Evolutionary conservation across 2,113 vertebrate species (phyloP).

Genomic region (Laticauda colubrina): DNA sequence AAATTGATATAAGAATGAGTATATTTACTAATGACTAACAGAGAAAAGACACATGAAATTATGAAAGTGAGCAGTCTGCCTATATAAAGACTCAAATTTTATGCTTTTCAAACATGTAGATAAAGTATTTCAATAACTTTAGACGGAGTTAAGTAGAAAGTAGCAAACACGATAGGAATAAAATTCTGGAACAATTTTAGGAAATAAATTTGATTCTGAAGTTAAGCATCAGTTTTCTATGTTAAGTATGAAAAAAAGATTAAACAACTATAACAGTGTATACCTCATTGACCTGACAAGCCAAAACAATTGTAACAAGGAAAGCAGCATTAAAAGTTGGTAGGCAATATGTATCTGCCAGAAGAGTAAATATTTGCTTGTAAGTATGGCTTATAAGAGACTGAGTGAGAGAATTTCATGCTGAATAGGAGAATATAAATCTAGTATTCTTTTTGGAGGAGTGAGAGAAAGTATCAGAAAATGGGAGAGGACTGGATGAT

Average conservation of each 20-base stretch:
- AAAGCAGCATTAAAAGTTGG: background rate
- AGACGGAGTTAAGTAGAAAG: background rate
- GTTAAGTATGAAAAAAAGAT: background rate
- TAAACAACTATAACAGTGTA: background rate
- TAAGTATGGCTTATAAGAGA: background rate
- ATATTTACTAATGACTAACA: background rate
- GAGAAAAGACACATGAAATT: background rate
- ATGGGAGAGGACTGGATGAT: background rate
- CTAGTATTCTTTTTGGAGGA: background rate
- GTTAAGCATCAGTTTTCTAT: background rate
- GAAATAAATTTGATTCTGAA: background rate
- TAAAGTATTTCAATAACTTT: background rate
- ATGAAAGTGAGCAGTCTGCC: background rate
- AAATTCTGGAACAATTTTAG: background rate
- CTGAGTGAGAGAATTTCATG: background rate
- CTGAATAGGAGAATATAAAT: background rate
- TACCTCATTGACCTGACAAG: background rate
- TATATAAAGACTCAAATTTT: background rate
- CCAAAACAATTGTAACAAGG: background rate
- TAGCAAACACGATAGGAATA: background rate
- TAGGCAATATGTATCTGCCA: background rate
- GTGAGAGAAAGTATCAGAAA: background rate
- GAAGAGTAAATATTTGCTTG: background rate
- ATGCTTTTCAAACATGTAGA: background rate
- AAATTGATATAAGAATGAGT: background rate